Evolutionary conservation across 2,797 vertebrate species (phyloP).

Genomic region (Aeoliscus strigatus): DNA sequence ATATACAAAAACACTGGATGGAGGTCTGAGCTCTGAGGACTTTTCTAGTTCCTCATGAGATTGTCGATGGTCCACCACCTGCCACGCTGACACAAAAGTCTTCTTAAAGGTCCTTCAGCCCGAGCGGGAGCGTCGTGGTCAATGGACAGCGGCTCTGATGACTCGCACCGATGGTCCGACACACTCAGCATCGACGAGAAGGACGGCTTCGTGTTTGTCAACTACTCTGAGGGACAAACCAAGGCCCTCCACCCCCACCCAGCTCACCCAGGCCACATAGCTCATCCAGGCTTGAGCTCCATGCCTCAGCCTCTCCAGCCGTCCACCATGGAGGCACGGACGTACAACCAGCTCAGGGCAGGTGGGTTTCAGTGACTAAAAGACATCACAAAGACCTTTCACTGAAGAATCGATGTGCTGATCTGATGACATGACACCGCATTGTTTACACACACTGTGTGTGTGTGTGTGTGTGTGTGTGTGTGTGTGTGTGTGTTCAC

Average conservation of each 20-base stretch:
- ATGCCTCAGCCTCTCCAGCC: constrained; percentile 72
- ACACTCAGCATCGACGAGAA: constrained; percentile 96
- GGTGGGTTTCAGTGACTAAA: constrained; percentile 67
- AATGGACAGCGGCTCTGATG: constrained; percentile 88
- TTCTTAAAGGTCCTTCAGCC: constrained; percentile 63
- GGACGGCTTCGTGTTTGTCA: constrained; percentile 95
- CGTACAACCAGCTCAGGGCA: constrained; percentile 87
- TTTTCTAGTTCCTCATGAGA: too few species aligned
- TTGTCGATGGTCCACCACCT: too few species aligned
- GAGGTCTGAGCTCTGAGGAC: too few species aligned
- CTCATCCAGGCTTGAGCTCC: constrained; percentile 42
- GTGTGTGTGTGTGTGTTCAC: constrained; percentile 25
- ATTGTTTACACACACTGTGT: too few species aligned
- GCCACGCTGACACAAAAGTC: background rate
- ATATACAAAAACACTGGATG: too few species aligned
- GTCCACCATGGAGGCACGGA: constrained; percentile 73
- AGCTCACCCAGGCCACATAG: constrained; percentile 26
- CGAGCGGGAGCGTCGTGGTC: constrained; percentile 78
- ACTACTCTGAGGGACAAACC: constrained; percentile 89
- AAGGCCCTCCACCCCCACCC: constrained; percentile 45
- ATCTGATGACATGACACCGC: background rate
- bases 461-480: constrained; percentile 20
- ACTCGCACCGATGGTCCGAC: constrained; percentile 94
- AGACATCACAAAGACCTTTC: too few species aligned
- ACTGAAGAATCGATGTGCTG: too few species aligned